These are phyloP conservation scores for Hypothenemus hampei DNA, from an alignment of 1,140 invertebrate species.

Conservation along the genomic window DNA sequence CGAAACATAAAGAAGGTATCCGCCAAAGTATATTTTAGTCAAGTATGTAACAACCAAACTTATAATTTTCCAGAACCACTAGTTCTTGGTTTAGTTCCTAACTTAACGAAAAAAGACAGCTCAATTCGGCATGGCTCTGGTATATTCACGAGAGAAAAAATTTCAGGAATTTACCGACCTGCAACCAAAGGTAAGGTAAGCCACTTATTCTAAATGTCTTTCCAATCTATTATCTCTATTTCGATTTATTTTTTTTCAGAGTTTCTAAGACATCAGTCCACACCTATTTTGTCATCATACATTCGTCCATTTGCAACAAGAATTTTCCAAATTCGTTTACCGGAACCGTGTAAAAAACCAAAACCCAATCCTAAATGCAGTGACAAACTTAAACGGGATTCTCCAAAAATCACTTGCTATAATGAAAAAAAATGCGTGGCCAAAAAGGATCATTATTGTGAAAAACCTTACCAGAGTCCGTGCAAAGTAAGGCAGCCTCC, in stretches of 20 bases:
- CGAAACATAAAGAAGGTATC: no score
- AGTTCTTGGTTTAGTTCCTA: no score
- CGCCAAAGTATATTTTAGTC: no score
- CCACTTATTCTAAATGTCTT: no score
- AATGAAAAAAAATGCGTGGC: not conserved
- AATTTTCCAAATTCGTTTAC: conserved; percentile 13
- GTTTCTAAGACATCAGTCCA: not conserved
- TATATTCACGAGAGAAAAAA: no score
- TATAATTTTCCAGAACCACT: no score
- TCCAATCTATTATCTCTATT: no score
- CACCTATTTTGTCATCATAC: not conserved
- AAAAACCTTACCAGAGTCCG: not conserved
- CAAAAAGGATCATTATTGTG: not conserved
- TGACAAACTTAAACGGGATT: not conserved
- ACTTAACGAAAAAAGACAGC: no score
- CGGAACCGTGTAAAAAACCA: conserved; percentile 6
- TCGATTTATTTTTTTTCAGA: not conserved
- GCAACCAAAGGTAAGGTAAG: conserved; percentile 22
- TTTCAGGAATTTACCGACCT: not conserved
- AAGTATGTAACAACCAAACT: no score
- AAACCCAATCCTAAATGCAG: not conserved
- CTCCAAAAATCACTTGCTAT: not conserved
- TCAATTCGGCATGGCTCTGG: no score
- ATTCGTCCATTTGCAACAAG: conserved; percentile 1
- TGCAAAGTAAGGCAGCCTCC: not conserved